phyloP scores from a whole-genome alignment of 2,888 invertebrate genomes.

The Ophonus ardosiacus region DNA sequence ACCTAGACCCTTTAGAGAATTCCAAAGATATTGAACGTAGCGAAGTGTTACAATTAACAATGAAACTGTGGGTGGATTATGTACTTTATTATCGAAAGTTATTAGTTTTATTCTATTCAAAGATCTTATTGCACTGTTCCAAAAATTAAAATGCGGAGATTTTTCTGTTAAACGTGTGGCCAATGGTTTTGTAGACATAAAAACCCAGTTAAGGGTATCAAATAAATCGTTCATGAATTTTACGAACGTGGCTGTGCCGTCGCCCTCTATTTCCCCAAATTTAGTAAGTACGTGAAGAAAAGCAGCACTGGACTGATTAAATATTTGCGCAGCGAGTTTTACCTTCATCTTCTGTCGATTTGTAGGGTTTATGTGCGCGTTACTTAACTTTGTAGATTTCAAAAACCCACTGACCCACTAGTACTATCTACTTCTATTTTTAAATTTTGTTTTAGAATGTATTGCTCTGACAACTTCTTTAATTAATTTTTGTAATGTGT shows the following conservation, averaged over 20 bases:
- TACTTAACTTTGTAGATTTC: background rate
- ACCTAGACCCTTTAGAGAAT: background rate
- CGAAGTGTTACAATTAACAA: background rate
- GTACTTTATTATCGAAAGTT: too few relatives aligned
- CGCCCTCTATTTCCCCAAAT: background rate
- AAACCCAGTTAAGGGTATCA: background rate
- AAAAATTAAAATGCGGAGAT: background rate
- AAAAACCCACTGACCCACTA: too few relatives aligned
- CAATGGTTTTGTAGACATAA: background rate
- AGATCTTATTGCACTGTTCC: background rate
- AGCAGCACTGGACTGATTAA: background rate
- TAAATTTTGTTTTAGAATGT: constrained; percentile 6
- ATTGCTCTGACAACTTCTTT: background rate
- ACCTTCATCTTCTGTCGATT: background rate
- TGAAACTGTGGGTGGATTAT: too few relatives aligned
- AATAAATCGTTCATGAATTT: background rate
- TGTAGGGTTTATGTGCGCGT: constrained; percentile 2
- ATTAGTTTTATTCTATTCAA: too few relatives aligned
- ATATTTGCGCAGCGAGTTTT: background rate
- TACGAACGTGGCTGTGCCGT: background rate
- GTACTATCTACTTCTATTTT: background rate
- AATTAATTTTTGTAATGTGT: background rate
- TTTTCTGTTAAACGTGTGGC: background rate
- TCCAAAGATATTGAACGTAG: background rate
- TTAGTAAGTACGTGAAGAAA: background rate